Conservation (phyloP, 2,113 vertebrate species). For the Eclectus roratus region DNA sequence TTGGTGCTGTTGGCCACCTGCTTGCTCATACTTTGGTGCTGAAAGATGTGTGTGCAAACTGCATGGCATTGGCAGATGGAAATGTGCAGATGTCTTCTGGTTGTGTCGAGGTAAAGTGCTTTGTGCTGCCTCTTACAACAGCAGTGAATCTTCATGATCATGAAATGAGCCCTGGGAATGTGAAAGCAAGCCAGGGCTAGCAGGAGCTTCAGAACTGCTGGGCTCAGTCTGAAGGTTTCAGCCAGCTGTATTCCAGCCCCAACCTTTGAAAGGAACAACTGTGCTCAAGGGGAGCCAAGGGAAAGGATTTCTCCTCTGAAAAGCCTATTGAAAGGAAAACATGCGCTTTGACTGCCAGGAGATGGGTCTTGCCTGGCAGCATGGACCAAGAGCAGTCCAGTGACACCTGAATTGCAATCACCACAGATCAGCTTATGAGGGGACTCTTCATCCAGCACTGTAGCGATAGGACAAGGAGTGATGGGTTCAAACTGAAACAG, state of each 20-base stretch:
- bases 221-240: background rate
- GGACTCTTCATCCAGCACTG: background rate
- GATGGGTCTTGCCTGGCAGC: background rate
- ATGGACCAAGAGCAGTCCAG: background rate
- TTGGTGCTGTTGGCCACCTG: slow-evolving; percentile 10
- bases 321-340: background rate
- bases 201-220: background rate
- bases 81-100: background rate
- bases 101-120: background rate
- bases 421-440: accelerated
- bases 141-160: background rate
- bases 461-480: background rate
- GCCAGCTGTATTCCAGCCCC: background rate
- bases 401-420: background rate
- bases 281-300: background rate
- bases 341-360: background rate
- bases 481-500: background rate
- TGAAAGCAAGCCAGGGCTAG: background rate
- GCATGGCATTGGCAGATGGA: background rate
- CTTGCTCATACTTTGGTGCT: background rate
- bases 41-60: background rate
- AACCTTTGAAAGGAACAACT: background rate
- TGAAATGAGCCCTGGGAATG: background rate
- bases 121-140: background rate
- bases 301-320: background rate